Evolutionary conservation across 2,113 vertebrate species (phyloP), one percentile per base, ranked within the genome.

Genomic region (Gopherus flavomarginatus): DNA sequence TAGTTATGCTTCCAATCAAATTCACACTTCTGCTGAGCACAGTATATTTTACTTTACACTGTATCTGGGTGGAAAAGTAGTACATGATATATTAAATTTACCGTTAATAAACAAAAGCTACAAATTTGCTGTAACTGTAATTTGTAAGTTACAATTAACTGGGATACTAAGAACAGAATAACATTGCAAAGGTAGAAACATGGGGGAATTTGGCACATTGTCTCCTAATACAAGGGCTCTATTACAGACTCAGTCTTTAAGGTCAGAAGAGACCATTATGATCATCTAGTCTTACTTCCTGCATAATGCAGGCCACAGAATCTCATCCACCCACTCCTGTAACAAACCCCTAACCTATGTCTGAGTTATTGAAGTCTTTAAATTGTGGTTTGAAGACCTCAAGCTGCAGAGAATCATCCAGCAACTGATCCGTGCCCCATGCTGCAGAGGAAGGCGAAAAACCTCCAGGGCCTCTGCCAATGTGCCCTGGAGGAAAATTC

Each of bases 121-220:
- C 38, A 77, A 7, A 44, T 44, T 44, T 44, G 21, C 22, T 11
- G n/a, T n/a, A n/a, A n/a, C 2, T n/a, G 31, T 65, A 19, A 65
- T 35, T 21, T 54, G 1, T 54, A 54, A 54, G 21, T 54, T 54
- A 22, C 19, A 54, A 54, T 54, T 4, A 7, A 31, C 0, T 0
- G 65, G 1, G 9, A 14, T 24, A 22, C 56, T 87, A 83, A 49
- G 4, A 87, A 1, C 57, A 88, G 11, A 57, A 85, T 14, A 69
- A 69, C 16, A n/a, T 19, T 19, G 31, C 16, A 19, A 69, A n/a
- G 31, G 57, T 17, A 19, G 35, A 35, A 35, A 69, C 14, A 19
- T 19, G 31, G 62, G 16, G 31, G 35, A 69, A 69, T 72, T 38
- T 72, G 65, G n/a, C n/a, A 81, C 35, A 50, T 1, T 1, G 5